phyloP scores from a whole-genome alignment of 2,888 invertebrate species.

The Colostygia pectinataria region DNA sequence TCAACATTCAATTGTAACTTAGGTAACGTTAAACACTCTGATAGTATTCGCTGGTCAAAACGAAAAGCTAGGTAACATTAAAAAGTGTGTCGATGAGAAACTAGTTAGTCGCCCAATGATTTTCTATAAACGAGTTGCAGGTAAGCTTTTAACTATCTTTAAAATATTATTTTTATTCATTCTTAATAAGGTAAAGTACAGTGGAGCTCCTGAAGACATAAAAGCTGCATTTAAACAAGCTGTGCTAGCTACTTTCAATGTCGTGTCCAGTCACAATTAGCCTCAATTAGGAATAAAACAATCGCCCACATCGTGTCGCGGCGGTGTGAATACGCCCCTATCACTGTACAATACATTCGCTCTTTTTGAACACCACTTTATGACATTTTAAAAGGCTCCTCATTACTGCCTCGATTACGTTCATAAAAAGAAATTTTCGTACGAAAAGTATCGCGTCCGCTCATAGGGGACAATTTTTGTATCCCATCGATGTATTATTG shows the following conservation, averaged over 20 bases:
- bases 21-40: no score
- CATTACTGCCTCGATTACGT: constrained; percentile 68
- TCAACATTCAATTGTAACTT: no score
- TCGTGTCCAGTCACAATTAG: constrained; percentile 75
- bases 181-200: background rate
- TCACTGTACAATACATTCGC: constrained; percentile 57
- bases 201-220: background rate
- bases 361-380: constrained; percentile 73
- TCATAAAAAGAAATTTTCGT: constrained; percentile 66
- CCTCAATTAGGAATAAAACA: constrained; percentile 78
- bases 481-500: constrained; percentile 65
- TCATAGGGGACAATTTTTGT: constrained; percentile 79
- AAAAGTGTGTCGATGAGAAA: no score
- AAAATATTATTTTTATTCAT: no score
- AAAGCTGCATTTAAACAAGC: constrained; percentile 6
- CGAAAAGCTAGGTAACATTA: no score
- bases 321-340: constrained; percentile 79
- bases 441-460: constrained; percentile 50
- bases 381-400: constrained; percentile 76
- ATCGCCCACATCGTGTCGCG: constrained; percentile 72
- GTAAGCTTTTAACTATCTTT: no score
- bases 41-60: no score
- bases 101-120: no score
- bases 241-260: constrained; percentile 43
- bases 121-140: no score